These are phyloP conservation scores for Dexiosoma caninum DNA, from an alignment of 2,888 invertebrate species.

Conservation along the genomic window DNA sequence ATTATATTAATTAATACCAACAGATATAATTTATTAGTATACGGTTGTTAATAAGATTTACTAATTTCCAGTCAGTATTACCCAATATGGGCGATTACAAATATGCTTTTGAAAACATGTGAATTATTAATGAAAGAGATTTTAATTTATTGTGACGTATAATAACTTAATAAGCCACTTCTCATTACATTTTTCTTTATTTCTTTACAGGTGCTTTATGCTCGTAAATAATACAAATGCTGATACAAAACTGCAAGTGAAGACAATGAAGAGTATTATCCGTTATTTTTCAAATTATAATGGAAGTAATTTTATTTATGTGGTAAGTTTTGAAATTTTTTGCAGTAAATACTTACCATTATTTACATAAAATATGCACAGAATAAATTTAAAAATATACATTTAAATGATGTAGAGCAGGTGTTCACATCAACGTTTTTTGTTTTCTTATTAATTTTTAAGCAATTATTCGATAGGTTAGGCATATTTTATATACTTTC, in stretches of 20 bases:
- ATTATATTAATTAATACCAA: slow-evolving; percentile 1
- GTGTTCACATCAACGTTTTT: no score
- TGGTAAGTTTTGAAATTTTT: slow-evolving; percentile 69
- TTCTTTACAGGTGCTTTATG: slow-evolving; percentile 64
- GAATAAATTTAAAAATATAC: no score
- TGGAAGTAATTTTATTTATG: slow-evolving; percentile 71
- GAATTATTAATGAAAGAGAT: no score
- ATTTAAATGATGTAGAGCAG: no score
- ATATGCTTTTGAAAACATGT: not conserved
- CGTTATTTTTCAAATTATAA: slow-evolving; percentile 71
- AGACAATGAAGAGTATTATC: slow-evolving; percentile 73
- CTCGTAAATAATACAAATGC: slow-evolving; percentile 61
- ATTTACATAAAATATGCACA: no score
- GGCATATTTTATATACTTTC: no score
- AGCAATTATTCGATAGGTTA: no score
- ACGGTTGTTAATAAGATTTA: not conserved
- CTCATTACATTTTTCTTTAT: not conserved
- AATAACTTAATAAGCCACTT: not conserved
- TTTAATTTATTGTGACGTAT: no score
- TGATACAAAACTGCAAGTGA: slow-evolving; percentile 60
- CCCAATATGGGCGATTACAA: not conserved
- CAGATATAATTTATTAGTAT: no score
- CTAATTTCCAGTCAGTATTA: not conserved
- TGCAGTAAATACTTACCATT: not conserved
- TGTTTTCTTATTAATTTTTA: no score